These are phyloP conservation scores for Metallyticus violacea DNA, from an alignment of 2,888 invertebrate species.

Conservation along the genomic window DNA sequence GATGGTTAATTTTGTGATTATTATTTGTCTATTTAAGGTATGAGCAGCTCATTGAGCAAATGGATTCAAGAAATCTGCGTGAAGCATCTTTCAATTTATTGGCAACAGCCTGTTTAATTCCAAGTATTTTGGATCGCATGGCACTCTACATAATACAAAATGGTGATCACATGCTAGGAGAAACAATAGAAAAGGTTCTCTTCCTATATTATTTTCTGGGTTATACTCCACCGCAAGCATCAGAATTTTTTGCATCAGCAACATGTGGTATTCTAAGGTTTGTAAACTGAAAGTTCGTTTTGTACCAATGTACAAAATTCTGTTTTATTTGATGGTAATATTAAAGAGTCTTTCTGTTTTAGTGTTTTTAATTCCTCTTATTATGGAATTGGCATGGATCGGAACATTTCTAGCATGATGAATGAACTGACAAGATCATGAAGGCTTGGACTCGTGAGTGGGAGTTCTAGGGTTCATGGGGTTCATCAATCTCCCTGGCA, in stretches of 20 bases:
- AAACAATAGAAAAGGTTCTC: constrained; percentile 52
- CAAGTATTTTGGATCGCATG: constrained; percentile 35
- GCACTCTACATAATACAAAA: constrained; percentile 48
- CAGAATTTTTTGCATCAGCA: constrained; percentile 45
- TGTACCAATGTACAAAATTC: too few relatives aligned
- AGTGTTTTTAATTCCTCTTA: too few relatives aligned
- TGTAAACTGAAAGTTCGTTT: too few relatives aligned
- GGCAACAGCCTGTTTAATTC: constrained; percentile 42
- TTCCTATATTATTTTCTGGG: constrained; percentile 52
- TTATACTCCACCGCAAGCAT: constrained; percentile 47
- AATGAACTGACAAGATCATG: too few relatives aligned
- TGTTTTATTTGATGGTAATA: too few relatives aligned
- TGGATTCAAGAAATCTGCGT: constrained; percentile 50
- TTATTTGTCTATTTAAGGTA: constrained; percentile 18
- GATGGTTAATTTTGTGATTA: too few relatives aligned
- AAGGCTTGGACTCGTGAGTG: too few relatives aligned
- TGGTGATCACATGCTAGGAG: constrained; percentile 49
- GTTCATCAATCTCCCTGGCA: too few relatives aligned
- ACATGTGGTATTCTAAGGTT: constrained; percentile 51
- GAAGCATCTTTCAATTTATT: constrained; percentile 48
- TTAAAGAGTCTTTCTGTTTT: too few relatives aligned
- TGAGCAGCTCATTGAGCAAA: constrained; percentile 38
- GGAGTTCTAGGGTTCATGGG: too few relatives aligned
- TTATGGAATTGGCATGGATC: too few relatives aligned
- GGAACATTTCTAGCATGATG: too few relatives aligned